phyloP scores from a whole-genome alignment of 53 echinoderm and acorn worm species.

The Luidia sarsii region DNA sequence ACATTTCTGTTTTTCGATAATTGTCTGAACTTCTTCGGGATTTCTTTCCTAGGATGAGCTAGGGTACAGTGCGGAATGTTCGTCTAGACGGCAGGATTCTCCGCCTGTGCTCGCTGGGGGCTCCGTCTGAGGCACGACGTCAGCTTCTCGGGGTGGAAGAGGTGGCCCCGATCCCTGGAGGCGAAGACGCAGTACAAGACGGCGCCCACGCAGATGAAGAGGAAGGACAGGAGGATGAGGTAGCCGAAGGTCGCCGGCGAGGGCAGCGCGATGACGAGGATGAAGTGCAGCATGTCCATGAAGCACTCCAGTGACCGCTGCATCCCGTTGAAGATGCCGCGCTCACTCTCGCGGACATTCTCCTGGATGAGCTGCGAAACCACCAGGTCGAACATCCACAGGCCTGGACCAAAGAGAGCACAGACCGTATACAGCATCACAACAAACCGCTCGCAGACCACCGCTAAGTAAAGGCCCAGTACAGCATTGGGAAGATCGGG shows the following conservation, averaged over 20 bases:
- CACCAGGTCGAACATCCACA: conserved; percentile 91
- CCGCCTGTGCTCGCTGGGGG: too few species aligned
- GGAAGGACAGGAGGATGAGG: conserved; percentile 74
- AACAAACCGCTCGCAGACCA: too few species aligned
- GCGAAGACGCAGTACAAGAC: conserved; percentile 66
- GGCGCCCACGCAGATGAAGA: conserved; percentile 70
- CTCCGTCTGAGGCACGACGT: too few species aligned
- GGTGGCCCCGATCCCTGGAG: conserved; percentile 79
- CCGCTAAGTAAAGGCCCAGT: too few species aligned
- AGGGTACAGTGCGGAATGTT: too few species aligned
- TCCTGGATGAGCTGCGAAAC: conserved; percentile 81
- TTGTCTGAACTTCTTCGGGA: too few species aligned
- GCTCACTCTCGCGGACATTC: conserved; percentile 59
- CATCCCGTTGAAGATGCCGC: conserved; percentile 84
- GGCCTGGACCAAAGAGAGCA: too few species aligned
- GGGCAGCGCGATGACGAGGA: conserved; percentile 84
- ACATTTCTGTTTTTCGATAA: too few species aligned
- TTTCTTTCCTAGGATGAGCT: too few species aligned
- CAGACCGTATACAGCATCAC: too few species aligned
- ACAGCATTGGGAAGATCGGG: too few species aligned
- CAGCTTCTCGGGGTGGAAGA: conserved; percentile 69
- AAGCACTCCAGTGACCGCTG: conserved; percentile 82
- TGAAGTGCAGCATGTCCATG: conserved; percentile 97
- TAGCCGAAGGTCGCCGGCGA: conserved; percentile 84
- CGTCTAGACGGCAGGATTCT: too few species aligned